Evolutionary conservation across 2,113 vertebrate genomes (phyloP).

Genomic region (Indicator maculatus): DNA sequence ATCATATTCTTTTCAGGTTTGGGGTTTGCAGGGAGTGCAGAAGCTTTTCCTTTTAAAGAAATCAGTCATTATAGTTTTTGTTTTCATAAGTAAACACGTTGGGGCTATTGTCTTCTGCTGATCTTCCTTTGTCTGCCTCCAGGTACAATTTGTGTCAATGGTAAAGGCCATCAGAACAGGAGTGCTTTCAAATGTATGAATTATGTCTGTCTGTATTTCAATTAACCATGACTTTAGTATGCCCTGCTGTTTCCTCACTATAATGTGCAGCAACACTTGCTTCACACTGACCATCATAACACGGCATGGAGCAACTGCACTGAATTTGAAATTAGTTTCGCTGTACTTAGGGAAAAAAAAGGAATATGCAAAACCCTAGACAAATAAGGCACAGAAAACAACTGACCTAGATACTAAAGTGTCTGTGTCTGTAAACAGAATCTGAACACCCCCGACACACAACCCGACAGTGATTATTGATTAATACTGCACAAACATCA

Average conservation of each 20-base stretch:
- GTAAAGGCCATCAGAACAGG: not conserved
- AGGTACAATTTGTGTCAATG: not conserved
- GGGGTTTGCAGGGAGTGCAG: not conserved
- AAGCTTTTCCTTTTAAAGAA: not conserved
- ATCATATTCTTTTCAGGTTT: not conserved
- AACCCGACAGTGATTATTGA: not conserved
- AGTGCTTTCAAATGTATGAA: not conserved
- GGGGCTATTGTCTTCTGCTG: not conserved
- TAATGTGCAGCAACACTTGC: not conserved
- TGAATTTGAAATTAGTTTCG: not conserved
- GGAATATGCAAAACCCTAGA: not conserved
- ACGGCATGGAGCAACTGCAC: not conserved
- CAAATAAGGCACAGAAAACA: not conserved
- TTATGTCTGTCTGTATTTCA: not conserved
- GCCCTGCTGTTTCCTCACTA: not conserved
- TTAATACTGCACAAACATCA: slow-evolving; percentile 47
- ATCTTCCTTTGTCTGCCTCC: not conserved
- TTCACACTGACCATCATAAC: not conserved
- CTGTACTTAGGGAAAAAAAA: not conserved
- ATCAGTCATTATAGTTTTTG: not conserved
- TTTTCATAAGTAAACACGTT: not conserved
- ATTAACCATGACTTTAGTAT: not conserved
- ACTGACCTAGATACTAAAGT: slow-evolving; percentile 49
- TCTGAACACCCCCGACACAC: not conserved
- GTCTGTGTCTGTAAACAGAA: slow-evolving; percentile 21